phyloP scores from a whole-genome alignment of 2,113 vertebrate genomes.

The Aleadryas rufinucha region DNA sequence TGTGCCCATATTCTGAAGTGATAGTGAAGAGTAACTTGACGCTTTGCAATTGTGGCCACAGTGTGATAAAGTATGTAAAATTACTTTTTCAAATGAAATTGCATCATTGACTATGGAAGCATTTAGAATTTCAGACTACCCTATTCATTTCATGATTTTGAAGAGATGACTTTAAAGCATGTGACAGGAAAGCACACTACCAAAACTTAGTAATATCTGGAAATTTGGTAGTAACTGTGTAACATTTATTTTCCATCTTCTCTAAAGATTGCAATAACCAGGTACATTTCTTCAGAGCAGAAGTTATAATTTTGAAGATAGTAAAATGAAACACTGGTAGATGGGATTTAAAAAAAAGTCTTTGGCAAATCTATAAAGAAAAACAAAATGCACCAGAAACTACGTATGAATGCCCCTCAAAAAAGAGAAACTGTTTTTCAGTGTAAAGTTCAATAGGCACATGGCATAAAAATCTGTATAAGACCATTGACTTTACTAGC shows the following conservation, averaged over 20 bases:
- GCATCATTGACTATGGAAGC: background rate
- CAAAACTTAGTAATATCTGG: background rate
- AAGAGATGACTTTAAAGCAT: background rate
- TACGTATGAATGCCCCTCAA: background rate
- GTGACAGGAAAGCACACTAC: background rate
- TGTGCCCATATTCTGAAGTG: background rate
- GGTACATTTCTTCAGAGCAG: background rate
- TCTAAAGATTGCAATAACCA: background rate
- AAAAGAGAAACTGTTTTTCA: background rate
- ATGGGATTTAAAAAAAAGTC: background rate
- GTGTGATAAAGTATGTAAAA: background rate
- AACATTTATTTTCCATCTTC: background rate
- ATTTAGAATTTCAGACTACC: background rate
- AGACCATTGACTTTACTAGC: background rate
- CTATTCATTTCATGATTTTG: background rate
- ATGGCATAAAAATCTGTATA: background rate
- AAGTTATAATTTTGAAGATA: background rate
- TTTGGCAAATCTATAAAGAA: background rate
- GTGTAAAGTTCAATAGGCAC: background rate
- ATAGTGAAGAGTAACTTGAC: background rate
- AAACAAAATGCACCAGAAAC: background rate
- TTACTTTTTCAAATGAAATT: background rate
- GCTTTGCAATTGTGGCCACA: background rate
- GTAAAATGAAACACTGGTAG: background rate
- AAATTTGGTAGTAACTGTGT: background rate